Conservation (phyloP, 2,113 vertebrate species). For the Mellivora capensis region DNA sequence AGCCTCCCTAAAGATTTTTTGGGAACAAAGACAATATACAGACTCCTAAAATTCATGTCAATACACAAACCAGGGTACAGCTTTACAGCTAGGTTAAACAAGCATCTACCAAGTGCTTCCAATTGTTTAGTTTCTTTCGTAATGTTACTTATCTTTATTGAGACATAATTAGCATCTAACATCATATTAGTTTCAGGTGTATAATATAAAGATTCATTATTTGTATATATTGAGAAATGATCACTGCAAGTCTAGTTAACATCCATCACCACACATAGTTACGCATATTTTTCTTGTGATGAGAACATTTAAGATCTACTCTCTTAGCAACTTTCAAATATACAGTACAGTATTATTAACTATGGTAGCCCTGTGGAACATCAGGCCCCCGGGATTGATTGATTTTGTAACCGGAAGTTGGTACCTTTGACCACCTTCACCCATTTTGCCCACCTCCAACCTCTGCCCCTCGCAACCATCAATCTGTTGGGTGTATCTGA, state of each 20-base stretch:
- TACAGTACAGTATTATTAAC: not conserved
- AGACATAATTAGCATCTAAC: not conserved
- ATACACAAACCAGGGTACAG: not conserved
- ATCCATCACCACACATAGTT: not conserved
- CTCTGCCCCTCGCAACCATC: not conserved
- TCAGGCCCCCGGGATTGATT: not conserved
- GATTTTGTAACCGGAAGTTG: not conserved
- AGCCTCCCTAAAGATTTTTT: conserved; percentile 23
- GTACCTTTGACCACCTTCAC: not conserved
- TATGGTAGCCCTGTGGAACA: not conserved
- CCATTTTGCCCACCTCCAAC: not conserved
- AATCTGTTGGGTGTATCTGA: not conserved
- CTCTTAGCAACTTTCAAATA: not conserved
- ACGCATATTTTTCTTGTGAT: not conserved
- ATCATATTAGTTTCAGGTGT: not conserved
- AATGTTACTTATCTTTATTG: not conserved
- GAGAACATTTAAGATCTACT: not conserved
- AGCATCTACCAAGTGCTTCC: not conserved
- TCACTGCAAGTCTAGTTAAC: not conserved
- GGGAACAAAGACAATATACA: conserved; percentile 13
- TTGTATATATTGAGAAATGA: not conserved
- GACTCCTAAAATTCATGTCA: not conserved
- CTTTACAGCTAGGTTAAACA: not conserved
- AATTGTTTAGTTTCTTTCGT: not conserved
- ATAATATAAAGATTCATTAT: not conserved